Evolutionary conservation across 2,797 vertebrate genomes (phyloP).

Genomic region (Trachops cirrhosus): DNA sequence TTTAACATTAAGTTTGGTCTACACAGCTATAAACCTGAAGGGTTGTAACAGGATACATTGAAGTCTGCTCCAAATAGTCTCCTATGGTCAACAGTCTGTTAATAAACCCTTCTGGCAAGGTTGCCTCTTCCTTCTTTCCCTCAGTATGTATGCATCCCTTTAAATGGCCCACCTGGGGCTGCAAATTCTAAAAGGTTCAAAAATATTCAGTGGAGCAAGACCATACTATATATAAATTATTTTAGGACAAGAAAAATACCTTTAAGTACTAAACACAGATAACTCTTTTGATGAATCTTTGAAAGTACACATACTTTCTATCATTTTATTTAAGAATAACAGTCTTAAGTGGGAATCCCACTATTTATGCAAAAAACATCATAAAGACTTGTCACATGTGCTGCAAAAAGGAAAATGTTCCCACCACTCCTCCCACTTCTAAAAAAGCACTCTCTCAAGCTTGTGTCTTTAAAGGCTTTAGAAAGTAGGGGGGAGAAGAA

Average conservation of each 20-base stretch:
- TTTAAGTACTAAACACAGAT: background rate
- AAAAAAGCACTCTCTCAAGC: background rate
- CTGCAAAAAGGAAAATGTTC: background rate
- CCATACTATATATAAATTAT: background rate
- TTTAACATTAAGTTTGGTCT: background rate
- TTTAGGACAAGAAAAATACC: background rate
- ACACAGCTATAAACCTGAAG: background rate
- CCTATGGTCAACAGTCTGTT: background rate
- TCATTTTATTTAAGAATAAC: constrained; percentile 39
- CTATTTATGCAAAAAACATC: constrained; percentile 11
- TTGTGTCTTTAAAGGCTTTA: background rate
- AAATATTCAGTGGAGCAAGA: background rate
- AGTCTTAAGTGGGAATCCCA: background rate
- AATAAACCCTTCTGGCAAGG: background rate
- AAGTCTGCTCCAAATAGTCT: background rate
- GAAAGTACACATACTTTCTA: constrained; percentile 1
- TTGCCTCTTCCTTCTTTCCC: background rate
- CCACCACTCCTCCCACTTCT: background rate
- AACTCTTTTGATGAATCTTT: background rate
- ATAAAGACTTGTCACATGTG: background rate
- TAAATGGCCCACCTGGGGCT: background rate
- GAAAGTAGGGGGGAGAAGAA: background rate
- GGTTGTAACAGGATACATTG: background rate
- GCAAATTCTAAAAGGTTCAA: background rate
- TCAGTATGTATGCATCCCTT: background rate